These are phyloP conservation scores for Merops nubicus DNA, from an alignment of 2,113 vertebrate species.

Conservation along the genomic window DNA sequence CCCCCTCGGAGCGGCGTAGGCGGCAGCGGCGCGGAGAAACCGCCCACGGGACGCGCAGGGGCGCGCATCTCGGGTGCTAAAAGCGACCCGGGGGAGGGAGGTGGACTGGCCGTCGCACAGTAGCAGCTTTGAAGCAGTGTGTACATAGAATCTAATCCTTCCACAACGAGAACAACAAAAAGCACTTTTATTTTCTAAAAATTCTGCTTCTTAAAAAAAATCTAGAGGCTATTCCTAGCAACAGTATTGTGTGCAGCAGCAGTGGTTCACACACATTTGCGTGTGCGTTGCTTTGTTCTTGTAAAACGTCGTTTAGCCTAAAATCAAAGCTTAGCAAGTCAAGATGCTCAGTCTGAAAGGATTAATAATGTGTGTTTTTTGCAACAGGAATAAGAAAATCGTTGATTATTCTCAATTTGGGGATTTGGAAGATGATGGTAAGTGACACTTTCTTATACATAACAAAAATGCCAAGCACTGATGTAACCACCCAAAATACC, in stretches of 20 bases:
- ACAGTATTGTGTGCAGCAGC: fast-evolving
- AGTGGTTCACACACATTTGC: fast-evolving
- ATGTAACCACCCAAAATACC: not conserved
- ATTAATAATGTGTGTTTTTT: not conserved
- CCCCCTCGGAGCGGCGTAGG: no score
- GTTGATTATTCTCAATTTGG: slow-evolving; percentile 77
- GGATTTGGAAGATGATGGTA: slow-evolving; percentile 74
- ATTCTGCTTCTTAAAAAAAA: not conserved
- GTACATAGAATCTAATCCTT: fast-evolving
- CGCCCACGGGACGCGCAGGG: no score
- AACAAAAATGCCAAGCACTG: not conserved
- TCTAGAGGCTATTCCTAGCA: not conserved
- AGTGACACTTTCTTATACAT: not conserved
- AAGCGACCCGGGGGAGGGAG: fast-evolving
- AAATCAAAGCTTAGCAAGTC: not conserved
- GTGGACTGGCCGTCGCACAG: not conserved
- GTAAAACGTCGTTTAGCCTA: not conserved
- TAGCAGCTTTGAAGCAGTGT: not conserved
- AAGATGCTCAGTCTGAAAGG: not conserved
- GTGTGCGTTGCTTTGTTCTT: fast-evolving
- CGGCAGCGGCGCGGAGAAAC: not conserved
- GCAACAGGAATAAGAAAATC: slow-evolving; percentile 70
- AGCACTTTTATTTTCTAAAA: not conserved
- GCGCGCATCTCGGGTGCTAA: fast-evolving
- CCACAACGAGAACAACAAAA: not conserved